A percentile compares a stretch with the other conserved stretches of the same genome.
Evolutionary conservation across 53 echinoderm and acorn worm genomes (phyloP).

Genomic region (Apostichopus leukothele): DNA sequence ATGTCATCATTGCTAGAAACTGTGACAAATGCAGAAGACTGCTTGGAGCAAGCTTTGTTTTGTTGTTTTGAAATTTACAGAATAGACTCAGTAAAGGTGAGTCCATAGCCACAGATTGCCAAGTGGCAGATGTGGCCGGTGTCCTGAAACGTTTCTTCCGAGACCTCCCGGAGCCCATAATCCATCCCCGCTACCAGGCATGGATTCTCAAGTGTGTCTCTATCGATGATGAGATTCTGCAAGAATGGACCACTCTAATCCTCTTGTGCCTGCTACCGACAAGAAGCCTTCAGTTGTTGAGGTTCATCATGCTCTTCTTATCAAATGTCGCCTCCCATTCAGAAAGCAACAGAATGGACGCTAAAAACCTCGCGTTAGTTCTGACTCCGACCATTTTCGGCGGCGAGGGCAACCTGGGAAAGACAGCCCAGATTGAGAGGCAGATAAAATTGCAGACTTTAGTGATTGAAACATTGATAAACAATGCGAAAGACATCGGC

Average conservation of each 20-base stretch:
- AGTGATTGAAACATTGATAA: conserved; percentile 68
- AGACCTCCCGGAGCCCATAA: conserved; percentile 79
- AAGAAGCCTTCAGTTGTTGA: conserved; percentile 64
- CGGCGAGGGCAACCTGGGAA: conserved; percentile 54
- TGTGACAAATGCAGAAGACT: too few species aligned
- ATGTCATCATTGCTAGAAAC: too few species aligned
- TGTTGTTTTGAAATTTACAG: conserved; percentile 44
- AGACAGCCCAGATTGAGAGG: conserved; percentile 64
- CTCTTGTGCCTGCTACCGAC: conserved; percentile 72
- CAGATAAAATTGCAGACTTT: conserved; percentile 65
- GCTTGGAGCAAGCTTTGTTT: too few species aligned
- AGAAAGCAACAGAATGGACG: conserved; percentile 85
- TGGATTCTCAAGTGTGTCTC: conserved; percentile 74
- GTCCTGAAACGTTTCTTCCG: conserved; percentile 95
- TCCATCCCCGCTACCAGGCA: conserved; percentile 64
- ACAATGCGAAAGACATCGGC: conserved; percentile 79
- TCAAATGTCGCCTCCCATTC: conserved; percentile 58
- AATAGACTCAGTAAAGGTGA: conserved; percentile 61
- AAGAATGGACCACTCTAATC: conserved; percentile 63
- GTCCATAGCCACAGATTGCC: conserved; percentile 68
- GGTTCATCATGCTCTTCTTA: conserved; percentile 78
- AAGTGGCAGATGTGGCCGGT: conserved; percentile 79
- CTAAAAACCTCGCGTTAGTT: conserved; percentile 79
- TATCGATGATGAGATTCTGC: conserved; percentile 59
- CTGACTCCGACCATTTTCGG: conserved; percentile 84